phyloP scores from a whole-genome alignment of 2,797 vertebrate genomes.

The Alosa sapidissima region DNA sequence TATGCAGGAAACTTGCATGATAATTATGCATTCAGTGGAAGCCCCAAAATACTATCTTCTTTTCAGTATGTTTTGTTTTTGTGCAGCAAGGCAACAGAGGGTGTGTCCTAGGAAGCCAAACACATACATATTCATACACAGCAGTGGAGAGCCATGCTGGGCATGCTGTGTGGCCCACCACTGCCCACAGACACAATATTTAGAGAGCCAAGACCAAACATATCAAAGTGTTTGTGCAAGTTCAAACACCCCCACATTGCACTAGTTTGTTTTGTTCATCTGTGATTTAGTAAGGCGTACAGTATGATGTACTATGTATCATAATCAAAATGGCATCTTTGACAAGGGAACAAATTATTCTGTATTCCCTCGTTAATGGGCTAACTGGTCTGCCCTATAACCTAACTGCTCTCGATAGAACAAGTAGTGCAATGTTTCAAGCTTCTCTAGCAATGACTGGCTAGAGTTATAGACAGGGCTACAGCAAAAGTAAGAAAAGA shows the following conservation, averaged over 20 bases:
- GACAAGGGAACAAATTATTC: conserved; percentile 22
- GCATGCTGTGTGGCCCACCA: conserved; percentile 14
- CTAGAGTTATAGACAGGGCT: conserved; percentile 39
- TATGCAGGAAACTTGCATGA: neutral
- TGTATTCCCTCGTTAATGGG: neutral
- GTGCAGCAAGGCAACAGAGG: conserved; percentile 30
- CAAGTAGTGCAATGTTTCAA: conserved; percentile 67
- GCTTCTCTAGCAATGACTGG: conserved; percentile 57
- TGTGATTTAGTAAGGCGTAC: conserved; percentile 58
- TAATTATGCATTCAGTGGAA: neutral
- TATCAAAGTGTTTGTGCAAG: conserved; percentile 24
- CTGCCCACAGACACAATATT: conserved; percentile 10
- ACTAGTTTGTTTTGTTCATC: conserved; percentile 31
- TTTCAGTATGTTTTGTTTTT: conserved; percentile 39
- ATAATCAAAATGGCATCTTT: conserved; percentile 40
- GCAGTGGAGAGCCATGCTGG: neutral
- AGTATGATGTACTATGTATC: conserved; percentile 41
- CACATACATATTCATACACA: neutral
- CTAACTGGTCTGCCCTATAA: neutral
- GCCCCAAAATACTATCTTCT: neutral
- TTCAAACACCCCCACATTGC: conserved; percentile 37
- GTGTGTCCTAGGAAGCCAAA: conserved; percentile 26
- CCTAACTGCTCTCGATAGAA: neutral
- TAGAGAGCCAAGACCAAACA: conserved; percentile 33
- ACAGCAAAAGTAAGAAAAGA: conserved; percentile 31